Conservation (phyloP, 1,140 invertebrate genomes). For the Conopomorpha cramerella region DNA sequence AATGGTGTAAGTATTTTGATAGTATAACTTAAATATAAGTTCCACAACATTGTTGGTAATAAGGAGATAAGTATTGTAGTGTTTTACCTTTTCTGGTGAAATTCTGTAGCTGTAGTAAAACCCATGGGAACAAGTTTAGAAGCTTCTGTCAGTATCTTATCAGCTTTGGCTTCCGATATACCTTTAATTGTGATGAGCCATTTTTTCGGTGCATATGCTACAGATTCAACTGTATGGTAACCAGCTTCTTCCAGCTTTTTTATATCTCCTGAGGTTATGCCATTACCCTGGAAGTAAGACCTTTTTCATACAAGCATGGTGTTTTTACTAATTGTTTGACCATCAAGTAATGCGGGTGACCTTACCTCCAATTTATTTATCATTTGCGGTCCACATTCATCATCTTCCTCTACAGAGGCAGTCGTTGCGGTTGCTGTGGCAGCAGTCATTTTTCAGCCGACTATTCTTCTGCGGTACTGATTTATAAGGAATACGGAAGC, state of each 20-base stretch:
- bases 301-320: slow-evolving; percentile 6
- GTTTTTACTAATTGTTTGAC: slow-evolving; percentile 3
- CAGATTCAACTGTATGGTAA: slow-evolving; percentile 92
- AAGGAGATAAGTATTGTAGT: too few species aligned
- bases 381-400: slow-evolving; percentile 66
- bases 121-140: slow-evolving; percentile 95
- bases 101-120: slow-evolving; percentile 95
- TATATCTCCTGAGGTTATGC: slow-evolving; percentile 87
- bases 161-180: slow-evolving; percentile 96
- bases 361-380: slow-evolving; percentile 67
- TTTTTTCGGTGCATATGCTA: slow-evolving; percentile 95
- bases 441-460: too few species aligned
- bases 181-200: slow-evolving; percentile 90
- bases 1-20: too few species aligned
- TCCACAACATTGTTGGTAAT: too few species aligned
- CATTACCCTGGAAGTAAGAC: slow-evolving; percentile 71
- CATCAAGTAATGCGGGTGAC: not conserved
- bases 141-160: slow-evolving; percentile 92
- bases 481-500: too few species aligned
- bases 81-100: slow-evolving; percentile 88
- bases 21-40: too few species aligned
- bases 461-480: too few species aligned
- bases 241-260: slow-evolving; percentile 94
- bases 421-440: slow-evolving; percentile 48
- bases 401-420: slow-evolving; percentile 57